Conservation (phyloP, 2,113 vertebrate genomes). For the Prochilodus magdalenae region DNA sequence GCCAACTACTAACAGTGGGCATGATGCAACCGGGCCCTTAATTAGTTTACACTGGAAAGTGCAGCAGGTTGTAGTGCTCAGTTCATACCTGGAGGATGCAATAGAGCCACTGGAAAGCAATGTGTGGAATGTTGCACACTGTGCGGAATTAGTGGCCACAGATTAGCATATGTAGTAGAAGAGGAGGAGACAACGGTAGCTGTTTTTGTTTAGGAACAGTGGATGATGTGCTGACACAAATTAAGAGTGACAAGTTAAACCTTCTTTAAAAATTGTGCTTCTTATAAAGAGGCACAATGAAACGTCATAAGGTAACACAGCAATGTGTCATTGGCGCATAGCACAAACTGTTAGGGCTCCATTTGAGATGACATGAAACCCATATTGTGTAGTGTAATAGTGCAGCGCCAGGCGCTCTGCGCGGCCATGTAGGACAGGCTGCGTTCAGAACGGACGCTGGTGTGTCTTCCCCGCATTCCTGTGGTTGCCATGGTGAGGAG, state of each 20-base stretch:
- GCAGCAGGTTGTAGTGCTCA: background rate
- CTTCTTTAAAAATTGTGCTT: no score
- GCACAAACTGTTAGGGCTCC: background rate
- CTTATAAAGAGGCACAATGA: no score
- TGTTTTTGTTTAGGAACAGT: no score
- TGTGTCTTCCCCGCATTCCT: conserved; percentile 41
- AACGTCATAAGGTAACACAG: no score
- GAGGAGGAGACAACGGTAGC: no score
- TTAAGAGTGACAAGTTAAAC: no score
- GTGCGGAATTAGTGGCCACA: no score
- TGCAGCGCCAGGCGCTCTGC: background rate
- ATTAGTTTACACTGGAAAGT: no score
- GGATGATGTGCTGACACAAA: no score
- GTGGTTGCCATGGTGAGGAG: conserved; percentile 56
- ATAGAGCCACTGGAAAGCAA: background rate
- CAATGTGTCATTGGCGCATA: no score
- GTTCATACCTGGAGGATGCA: background rate
- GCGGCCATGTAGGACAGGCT: conserved; percentile 26
- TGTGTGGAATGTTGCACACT: background rate
- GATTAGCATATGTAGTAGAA: no score
- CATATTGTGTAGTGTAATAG: background rate
- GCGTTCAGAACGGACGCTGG: conserved; percentile 31
- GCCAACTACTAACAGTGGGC: background rate
- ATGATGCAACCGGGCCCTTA: background rate
- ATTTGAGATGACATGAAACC: background rate